Evolutionary conservation across 35 echinoderm and acorn worm species (phyloP), one percentile per base, ranked within the genome.

Genomic region (Apostichopus parvimensis): DNA sequence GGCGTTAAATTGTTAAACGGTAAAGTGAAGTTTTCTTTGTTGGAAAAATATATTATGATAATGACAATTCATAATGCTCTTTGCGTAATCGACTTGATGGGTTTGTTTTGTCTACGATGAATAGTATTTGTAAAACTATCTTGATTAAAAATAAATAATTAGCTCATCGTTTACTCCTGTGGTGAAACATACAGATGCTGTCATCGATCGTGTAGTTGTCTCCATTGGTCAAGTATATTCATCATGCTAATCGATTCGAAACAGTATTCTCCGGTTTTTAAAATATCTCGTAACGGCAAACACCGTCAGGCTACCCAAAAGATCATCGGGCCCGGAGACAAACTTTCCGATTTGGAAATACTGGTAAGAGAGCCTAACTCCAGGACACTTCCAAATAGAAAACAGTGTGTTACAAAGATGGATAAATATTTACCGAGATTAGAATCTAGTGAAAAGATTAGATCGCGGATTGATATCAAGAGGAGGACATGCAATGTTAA

Each of bases 401-500:
- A 84, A 58, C 58, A 58, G 9, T 5, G 9, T 21, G 5, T 17
- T 56, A 9, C 53, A n/a, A 84, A 28, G n/a, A 65, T 88, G 86
- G 24, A 88, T 20, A 88, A 62, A 88, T 88, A 88, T 72, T 22
- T 88, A 6, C 86, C 86, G 2, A 34, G 62, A 72, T 72, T 88
- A 26, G 57, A 72, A 9, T 53, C 86, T 17, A 73, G 20, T 21
- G 71, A 73, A 73, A 73, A 4, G 24, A 53, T 53, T 54, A 68
- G 45, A 53, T 73, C 86, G 24, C 84, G n/a, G 6, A 17, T n/a
- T 23, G 86, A 88, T 58, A 62, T 6, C 18, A 88, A 88, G 54
- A 60, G 86, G 54, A 88, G 62, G 20, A 0, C 26, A 28, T 59
- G 57, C 9, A 64, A 72, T 11, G 23, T 28, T 17, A 71, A 68